Evolutionary conservation across 37 sponge, comb jelly and placozoan species (phyloP), one percentile per base, ranked within the genome.

Genomic region (Halichondria panicea): DNA sequence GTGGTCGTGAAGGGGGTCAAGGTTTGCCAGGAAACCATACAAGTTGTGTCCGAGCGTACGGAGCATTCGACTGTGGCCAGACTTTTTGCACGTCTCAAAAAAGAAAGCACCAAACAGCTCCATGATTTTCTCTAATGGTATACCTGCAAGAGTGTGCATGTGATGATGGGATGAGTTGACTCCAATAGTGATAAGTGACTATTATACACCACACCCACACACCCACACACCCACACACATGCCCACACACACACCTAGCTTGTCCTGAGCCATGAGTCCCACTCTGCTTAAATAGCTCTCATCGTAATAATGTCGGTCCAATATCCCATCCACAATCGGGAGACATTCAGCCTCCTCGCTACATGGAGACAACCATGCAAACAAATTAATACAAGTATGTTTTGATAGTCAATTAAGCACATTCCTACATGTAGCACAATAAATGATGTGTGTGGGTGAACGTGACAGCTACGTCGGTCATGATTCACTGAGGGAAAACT

Each of bases 1-100:
- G 64, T 93, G 87, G 76, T 80, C 77, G 57, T 93, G 94, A 0
- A 93, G 83, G 15, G 87, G 57, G 68, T 93, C 94, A 12, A 93
- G 75, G 57, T 89, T 93, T 42, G 68, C 40, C 12, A 89, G 63
- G 46, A 93, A 93, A 4, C 79, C 81, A 24, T 76, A 64, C 19
- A 93, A 78, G 57, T 72, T 43, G 57, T 78, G 62, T 0, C 91
- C 94, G 2, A 93, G 78, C 28, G 80, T 63, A 11, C 48, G 36
- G 18, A 89, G 70, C 70, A 93, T 75, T 44, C 48, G 56, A 55
- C 75, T 87, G 71, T 93, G 87, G 36, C 94, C 94, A 38, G 76
- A 75, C 32, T 61, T 62, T 41, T 86, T 70, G 69, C 73, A 77
- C 6, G 44, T 79, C 41, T 55, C 55, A 56, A 89, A 93, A 76